Conservation (phyloP, 2,888 invertebrate genomes). For the Oxystoma pomonae region DNA sequence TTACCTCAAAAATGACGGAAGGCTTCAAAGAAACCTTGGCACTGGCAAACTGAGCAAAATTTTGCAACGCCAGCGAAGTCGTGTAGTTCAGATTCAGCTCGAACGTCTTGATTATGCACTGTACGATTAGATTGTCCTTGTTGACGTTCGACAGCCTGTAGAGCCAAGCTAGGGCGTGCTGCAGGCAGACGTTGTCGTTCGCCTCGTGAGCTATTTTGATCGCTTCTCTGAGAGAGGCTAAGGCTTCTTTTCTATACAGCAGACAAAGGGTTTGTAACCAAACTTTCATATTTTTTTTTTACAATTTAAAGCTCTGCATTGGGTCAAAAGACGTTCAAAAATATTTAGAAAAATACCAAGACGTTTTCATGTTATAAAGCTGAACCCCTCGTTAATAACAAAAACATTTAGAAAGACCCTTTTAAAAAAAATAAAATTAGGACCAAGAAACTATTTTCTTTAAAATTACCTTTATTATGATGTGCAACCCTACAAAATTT, state of each 20-base stretch:
- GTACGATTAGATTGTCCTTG: conserved; percentile 60
- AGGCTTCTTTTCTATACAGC: conserved; percentile 73
- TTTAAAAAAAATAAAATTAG: no score
- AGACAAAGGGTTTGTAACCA: no score
- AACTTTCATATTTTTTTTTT: no score
- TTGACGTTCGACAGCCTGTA: conserved; percentile 55
- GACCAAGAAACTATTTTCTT: no score
- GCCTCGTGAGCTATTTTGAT: conserved; percentile 84
- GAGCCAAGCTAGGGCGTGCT: conserved; percentile 82
- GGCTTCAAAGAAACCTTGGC: conserved; percentile 61
- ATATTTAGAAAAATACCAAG: no score
- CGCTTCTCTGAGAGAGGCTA: conserved; percentile 80
- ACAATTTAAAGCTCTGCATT: no score
- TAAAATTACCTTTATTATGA: no score
- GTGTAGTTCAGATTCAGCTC: conserved; percentile 67
- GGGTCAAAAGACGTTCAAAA: no score
- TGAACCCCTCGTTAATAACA: no score
- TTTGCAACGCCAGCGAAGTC: conserved; percentile 70
- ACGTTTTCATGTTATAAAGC: no score
- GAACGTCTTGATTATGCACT: conserved; percentile 64
- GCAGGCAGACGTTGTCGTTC: conserved; percentile 79
- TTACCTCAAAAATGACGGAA: conserved; percentile 61
- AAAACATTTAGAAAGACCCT: no score
- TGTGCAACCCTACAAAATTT: no score
- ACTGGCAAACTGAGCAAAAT: conserved; percentile 73